phyloP scores from a whole-genome alignment of 2,888 invertebrate genomes.

The Tachystola acroxantha region DNA sequence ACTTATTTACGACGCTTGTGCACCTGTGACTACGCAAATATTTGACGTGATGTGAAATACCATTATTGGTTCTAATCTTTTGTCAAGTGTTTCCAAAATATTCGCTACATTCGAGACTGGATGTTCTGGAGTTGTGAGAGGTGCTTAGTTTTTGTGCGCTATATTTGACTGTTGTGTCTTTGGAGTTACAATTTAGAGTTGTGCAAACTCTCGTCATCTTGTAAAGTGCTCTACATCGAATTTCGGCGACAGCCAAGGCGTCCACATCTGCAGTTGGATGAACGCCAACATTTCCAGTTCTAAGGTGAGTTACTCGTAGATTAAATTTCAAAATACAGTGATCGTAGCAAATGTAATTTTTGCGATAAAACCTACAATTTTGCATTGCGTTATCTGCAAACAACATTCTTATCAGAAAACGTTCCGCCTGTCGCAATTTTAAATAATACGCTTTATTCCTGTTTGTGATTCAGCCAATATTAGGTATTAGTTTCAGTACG shows the following conservation, averaged over 20 bases:
- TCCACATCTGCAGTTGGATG: slow-evolving; percentile 67
- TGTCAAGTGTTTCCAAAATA: slow-evolving; percentile 22
- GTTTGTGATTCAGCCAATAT: slow-evolving; percentile 26
- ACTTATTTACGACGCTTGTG: slow-evolving; percentile 48
- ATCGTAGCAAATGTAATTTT: slow-evolving; percentile 28
- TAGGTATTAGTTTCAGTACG: slow-evolving; percentile 6
- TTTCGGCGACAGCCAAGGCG: slow-evolving; percentile 68
- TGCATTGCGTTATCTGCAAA: neutral
- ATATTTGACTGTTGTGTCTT: slow-evolving; percentile 39
- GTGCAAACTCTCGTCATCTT: slow-evolving; percentile 41
- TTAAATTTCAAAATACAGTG: slow-evolving; percentile 33
- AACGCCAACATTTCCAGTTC: slow-evolving; percentile 69
- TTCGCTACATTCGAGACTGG: slow-evolving; percentile 37
- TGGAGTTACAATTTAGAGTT: slow-evolving; percentile 37
- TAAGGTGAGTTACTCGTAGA: slow-evolving; percentile 69
- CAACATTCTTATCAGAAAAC: slow-evolving; percentile 37
- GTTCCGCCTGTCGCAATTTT: slow-evolving; percentile 34
- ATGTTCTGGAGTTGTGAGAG: slow-evolving; percentile 37
- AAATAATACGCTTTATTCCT: slow-evolving; percentile 28
- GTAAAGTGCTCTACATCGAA: slow-evolving; percentile 44
- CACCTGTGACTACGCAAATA: slow-evolving; percentile 69
- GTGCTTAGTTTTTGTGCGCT: slow-evolving; percentile 55
- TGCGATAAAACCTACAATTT: slow-evolving; percentile 8
- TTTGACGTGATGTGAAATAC: slow-evolving; percentile 68
- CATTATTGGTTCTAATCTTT: slow-evolving; percentile 48